Percentiles rank a stretch among this genome's conserved stretches.
These are phyloP conservation scores for Anabas testudineus DNA, from an alignment of 2,797 vertebrate genomes.

Conservation along the genomic window DNA sequence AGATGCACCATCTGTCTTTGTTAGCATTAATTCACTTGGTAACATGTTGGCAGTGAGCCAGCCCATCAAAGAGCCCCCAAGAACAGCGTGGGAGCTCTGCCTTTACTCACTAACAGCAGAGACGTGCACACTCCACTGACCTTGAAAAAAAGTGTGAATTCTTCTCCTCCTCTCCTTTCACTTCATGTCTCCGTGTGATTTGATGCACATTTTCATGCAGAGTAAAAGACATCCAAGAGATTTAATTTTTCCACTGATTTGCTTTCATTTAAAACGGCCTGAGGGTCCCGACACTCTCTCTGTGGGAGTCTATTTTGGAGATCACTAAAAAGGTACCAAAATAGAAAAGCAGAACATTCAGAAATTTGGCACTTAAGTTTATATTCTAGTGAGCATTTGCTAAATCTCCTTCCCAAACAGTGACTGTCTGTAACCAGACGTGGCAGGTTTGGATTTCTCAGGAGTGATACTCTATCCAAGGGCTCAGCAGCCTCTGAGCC, in stretches of 20 bases:
- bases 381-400: not conserved
- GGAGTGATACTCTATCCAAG: too few relatives aligned
- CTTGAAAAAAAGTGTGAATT: slow-evolving; percentile 37
- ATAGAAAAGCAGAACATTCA: not conserved
- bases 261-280: slow-evolving; percentile 16
- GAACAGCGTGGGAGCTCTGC: slow-evolving; percentile 32
- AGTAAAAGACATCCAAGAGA: not conserved
- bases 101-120: slow-evolving; percentile 23
- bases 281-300: not conserved
- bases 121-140: slow-evolving; percentile 38
- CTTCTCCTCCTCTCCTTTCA: not conserved
- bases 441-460: too few relatives aligned
- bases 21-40: slow-evolving; percentile 40
- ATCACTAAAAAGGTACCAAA: not conserved
- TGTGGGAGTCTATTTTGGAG: not conserved
- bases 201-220: not conserved
- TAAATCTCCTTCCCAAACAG: not conserved
- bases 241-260: slow-evolving; percentile 8
- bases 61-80: slow-evolving; percentile 48
- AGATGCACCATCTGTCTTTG: slow-evolving; percentile 28
- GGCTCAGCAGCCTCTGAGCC: too few relatives aligned
- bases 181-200: not conserved
- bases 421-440: not conserved
- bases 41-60: slow-evolving; percentile 37
- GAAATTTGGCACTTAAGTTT: too few relatives aligned